phyloP scores from a whole-genome alignment of 2,113 vertebrate species.

The Atractosteus spatula region DNA sequence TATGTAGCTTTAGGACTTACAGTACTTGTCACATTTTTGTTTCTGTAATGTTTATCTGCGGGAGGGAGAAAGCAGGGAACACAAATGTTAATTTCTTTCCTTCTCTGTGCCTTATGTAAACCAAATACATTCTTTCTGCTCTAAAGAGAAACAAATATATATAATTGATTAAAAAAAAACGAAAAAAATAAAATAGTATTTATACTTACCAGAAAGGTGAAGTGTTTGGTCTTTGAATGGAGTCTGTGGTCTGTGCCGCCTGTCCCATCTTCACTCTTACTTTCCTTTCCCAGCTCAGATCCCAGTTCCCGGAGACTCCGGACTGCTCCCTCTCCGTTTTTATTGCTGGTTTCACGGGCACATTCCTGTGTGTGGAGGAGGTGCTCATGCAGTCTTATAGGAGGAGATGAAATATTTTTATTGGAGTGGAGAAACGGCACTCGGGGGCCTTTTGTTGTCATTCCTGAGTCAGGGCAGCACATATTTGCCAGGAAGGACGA shows the following conservation, averaged over 20 bases:
- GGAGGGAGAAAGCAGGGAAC: constrained; percentile 20
- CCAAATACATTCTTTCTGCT: constrained; percentile 48
- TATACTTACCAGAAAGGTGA: constrained; percentile 47
- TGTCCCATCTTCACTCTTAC: background rate
- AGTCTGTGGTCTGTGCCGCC: constrained; percentile 9
- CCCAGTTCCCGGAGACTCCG: too few relatives aligned
- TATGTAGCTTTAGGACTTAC: constrained; percentile 33
- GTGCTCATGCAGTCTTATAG: background rate
- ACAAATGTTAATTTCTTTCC: constrained; percentile 17
- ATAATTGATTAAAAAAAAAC: constrained; percentile 46
- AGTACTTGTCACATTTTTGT: constrained; percentile 48
- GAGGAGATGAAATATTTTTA: too few relatives aligned
- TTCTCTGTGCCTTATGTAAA: constrained; percentile 40
- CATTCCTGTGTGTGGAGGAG: background rate
- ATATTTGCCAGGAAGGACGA: too few relatives aligned
- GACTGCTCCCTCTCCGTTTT: constrained; percentile 6
- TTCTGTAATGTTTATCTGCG: constrained; percentile 47
- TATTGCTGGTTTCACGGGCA: constrained; percentile 12
- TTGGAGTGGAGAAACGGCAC: too few relatives aligned
- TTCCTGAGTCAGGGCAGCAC: too few relatives aligned
- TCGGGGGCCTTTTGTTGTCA: too few relatives aligned
- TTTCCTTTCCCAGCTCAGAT: background rate
- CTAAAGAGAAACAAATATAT: constrained; percentile 55
- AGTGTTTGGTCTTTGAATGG: constrained; percentile 45
- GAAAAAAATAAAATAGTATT: constrained; percentile 35